These are phyloP conservation scores for Epiblema foenella DNA, from an alignment of 2,888 invertebrate species.

Conservation along the genomic window DNA sequence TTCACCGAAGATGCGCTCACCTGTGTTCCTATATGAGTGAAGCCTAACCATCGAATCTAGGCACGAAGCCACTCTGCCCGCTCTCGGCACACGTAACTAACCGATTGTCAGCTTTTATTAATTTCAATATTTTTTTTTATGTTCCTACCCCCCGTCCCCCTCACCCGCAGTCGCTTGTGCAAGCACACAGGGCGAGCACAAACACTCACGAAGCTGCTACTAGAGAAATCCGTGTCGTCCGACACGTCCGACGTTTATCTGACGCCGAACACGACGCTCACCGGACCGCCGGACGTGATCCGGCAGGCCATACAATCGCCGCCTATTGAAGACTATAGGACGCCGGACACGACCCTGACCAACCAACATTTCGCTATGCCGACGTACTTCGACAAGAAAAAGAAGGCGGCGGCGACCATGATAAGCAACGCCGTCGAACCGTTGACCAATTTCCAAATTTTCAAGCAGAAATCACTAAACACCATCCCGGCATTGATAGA, in stretches of 20 bases:
- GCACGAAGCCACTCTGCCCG: constrained; percentile 4
- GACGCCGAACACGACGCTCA: constrained; percentile 70
- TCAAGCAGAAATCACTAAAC: constrained; percentile 80
- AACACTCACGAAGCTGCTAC: constrained; percentile 62
- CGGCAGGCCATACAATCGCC: constrained; percentile 60
- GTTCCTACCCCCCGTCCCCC: constrained; percentile 46
- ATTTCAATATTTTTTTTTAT: constrained; percentile 66
- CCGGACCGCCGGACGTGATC: constrained; percentile 70
- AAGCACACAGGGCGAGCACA: constrained; percentile 59
- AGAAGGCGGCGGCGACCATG: constrained; percentile 63
- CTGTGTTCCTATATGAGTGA: constrained; percentile 1
- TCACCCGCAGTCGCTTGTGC: constrained; percentile 55
- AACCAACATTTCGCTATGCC: constrained; percentile 75
- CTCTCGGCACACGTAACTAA: constrained; percentile 40
- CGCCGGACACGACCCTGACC: constrained; percentile 65
- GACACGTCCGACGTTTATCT: constrained; percentile 69
- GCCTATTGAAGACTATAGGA: constrained; percentile 62
- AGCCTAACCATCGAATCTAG: neutral
- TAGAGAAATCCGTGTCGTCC: constrained; percentile 61
- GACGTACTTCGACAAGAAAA: constrained; percentile 78
- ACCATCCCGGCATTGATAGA: constrained; percentile 76
- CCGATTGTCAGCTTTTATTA: constrained; percentile 62
- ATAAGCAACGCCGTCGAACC: constrained; percentile 69
- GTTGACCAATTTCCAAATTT: constrained; percentile 76
- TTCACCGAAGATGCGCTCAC: neutral